Evolutionary conservation across 2,797 vertebrate genomes (phyloP).

Genomic region (Fringilla coelebs): DNA sequence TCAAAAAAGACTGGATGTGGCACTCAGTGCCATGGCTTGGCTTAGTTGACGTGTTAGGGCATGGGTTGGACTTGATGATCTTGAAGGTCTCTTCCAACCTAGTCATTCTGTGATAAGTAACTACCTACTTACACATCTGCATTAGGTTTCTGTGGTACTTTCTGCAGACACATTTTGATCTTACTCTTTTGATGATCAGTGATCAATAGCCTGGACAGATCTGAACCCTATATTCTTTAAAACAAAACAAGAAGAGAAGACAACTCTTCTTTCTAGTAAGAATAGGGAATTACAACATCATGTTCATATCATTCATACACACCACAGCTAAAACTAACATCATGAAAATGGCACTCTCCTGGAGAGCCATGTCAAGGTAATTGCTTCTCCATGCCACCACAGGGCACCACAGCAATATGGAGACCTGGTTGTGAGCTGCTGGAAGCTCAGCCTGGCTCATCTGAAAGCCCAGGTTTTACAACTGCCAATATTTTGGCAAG

Average conservation of each 20-base stretch:
- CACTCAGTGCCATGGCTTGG: not conserved
- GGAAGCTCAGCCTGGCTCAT: not conserved
- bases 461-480: not conserved
- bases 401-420: fast-evolving
- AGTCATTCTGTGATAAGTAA: not conserved
- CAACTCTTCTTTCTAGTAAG: not conserved
- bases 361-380: not conserved
- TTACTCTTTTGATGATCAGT: not conserved
- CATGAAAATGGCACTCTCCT: not conserved
- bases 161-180: not conserved
- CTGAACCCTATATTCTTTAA: not conserved
- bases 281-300: not conserved
- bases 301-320: not conserved
- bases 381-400: not conserved
- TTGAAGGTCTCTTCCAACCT: not conserved
- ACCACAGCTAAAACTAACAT: not conserved
- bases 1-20: not conserved
- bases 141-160: not conserved
- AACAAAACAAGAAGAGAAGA: not conserved
- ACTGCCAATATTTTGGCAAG: not conserved
- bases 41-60: not conserved
- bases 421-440: not conserved
- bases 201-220: not conserved
- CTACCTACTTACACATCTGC: not conserved
- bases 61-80: not conserved